A percentile compares a stretch with the other conserved stretches of the same genome.
phyloP scores from a whole-genome alignment of 2,113 vertebrate genomes.

The Toxotes jaculatrix region DNA sequence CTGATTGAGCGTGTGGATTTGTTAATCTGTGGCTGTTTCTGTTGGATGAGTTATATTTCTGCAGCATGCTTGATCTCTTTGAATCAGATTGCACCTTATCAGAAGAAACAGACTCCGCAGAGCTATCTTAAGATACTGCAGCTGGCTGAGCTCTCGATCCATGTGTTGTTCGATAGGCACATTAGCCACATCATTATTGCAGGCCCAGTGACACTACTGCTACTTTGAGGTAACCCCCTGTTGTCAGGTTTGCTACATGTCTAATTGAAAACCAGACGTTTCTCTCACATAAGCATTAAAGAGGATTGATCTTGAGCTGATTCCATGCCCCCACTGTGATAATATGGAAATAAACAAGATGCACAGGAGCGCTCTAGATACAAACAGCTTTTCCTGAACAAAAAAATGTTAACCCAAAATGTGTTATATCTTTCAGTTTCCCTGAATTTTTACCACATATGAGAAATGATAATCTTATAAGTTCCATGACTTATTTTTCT shows the following conservation, averaged over 20 bases:
- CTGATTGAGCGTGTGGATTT: slow-evolving; percentile 64
- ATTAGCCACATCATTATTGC: slow-evolving; percentile 78
- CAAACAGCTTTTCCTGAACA: slow-evolving; percentile 23
- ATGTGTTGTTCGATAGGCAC: slow-evolving; percentile 67
- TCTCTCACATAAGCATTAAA: slow-evolving; percentile 70
- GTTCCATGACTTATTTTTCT: slow-evolving; percentile 22
- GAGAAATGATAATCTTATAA: slow-evolving; percentile 28
- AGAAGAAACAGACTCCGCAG: slow-evolving; percentile 69
- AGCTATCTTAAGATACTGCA: slow-evolving; percentile 72
- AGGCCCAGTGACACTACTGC: slow-evolving; percentile 55
- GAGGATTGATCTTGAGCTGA: slow-evolving; percentile 70
- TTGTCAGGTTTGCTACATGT: slow-evolving; percentile 64
- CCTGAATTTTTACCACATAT: slow-evolving; percentile 10
- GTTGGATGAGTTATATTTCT: slow-evolving; percentile 72
- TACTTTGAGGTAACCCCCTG: slow-evolving; percentile 71
- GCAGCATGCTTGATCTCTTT: slow-evolving; percentile 64
- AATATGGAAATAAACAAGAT: slow-evolving; percentile 64
- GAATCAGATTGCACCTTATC: slow-evolving; percentile 82
- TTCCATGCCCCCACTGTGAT: slow-evolving; percentile 57
- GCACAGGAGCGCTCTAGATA: slow-evolving; percentile 29
- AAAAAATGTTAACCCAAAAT: not conserved
- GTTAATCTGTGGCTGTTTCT: slow-evolving; percentile 71
- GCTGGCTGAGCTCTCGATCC: slow-evolving; percentile 72
- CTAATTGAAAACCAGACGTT: slow-evolving; percentile 80
- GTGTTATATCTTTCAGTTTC: not conserved